Conservation (phyloP, 2,888 invertebrate genomes). For the Plutella xylostella region DNA sequence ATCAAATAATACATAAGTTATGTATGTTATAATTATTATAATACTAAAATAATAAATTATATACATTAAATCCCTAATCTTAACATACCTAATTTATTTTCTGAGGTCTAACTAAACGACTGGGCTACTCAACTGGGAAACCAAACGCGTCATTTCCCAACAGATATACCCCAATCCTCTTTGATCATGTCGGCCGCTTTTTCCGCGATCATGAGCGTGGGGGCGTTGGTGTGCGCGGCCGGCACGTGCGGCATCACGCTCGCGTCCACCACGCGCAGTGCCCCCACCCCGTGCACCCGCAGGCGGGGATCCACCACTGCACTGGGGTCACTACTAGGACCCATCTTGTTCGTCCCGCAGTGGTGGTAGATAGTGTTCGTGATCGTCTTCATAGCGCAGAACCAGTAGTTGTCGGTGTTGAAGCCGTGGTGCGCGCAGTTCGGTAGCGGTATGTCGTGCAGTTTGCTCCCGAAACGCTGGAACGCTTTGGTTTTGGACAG, state of each 20-base stretch:
- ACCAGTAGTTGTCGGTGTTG: constrained; percentile 75
- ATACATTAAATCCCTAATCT: too few relatives aligned
- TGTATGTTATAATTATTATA: too few relatives aligned
- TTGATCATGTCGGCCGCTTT: constrained; percentile 68
- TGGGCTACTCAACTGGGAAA: neutral
- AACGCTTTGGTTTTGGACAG: constrained; percentile 64
- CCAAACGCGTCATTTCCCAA: too few relatives aligned
- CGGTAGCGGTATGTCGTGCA: constrained; percentile 65
- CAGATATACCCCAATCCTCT: constrained; percentile 40
- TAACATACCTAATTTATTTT: too few relatives aligned
- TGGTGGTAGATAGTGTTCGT: constrained; percentile 69
- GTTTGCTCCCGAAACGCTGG: constrained; percentile 55
- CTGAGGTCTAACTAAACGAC: neutral
- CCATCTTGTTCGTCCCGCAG: constrained; percentile 68
- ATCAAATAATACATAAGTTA: too few relatives aligned
- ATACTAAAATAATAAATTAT: too few relatives aligned
- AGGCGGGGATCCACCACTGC: constrained; percentile 66
- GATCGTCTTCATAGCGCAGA: constrained; percentile 69
- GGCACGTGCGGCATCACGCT: constrained; percentile 69
- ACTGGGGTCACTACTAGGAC: constrained; percentile 48
- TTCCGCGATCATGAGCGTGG: constrained; percentile 70
- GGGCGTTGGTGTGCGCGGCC: constrained; percentile 69
- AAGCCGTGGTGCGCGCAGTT: constrained; percentile 65
- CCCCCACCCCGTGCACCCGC: constrained; percentile 55
- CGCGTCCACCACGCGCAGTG: constrained; percentile 67